These are phyloP conservation scores for Ochropleura plecta DNA, from an alignment of 2,888 invertebrate species.

Conservation along the genomic window DNA sequence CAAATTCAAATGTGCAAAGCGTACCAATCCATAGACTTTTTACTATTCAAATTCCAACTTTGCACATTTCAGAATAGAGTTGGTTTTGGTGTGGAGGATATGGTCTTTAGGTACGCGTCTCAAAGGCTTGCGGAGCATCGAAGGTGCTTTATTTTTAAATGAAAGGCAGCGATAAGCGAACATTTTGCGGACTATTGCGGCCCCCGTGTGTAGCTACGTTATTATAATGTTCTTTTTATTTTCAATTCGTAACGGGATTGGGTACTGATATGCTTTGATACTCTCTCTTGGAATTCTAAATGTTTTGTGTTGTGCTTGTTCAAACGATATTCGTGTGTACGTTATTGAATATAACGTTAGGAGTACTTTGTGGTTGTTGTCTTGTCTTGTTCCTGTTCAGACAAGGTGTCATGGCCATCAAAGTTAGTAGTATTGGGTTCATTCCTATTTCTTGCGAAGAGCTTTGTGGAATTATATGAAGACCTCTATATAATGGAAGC, in stretches of 20 bases:
- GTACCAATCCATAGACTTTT: slow-evolving; percentile 48
- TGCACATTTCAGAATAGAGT: slow-evolving; percentile 34
- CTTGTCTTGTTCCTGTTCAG: neutral
- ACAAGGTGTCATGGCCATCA: too few relatives aligned
- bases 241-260: slow-evolving; percentile 63
- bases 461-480: neutral
- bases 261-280: slow-evolving; percentile 60
- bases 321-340: neutral
- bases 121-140: slow-evolving; percentile 62
- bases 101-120: slow-evolving; percentile 58
- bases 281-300: slow-evolving; percentile 2
- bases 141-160: slow-evolving; percentile 71
- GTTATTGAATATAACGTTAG: slow-evolving; percentile 25
- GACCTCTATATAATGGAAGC: neutral
- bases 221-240: slow-evolving; percentile 67
- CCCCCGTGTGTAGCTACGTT: slow-evolving; percentile 53
- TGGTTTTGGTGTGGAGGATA: slow-evolving; percentile 20
- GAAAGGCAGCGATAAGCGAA: slow-evolving; percentile 66
- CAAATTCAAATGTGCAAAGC: slow-evolving; percentile 68
- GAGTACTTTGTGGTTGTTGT: neutral
- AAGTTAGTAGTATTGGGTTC: too few relatives aligned
- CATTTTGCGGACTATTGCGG: slow-evolving; percentile 67
- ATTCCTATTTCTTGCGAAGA: neutral
- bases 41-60: slow-evolving; percentile 37
- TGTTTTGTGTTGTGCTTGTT: slow-evolving; percentile 9